These are phyloP conservation scores for Pelusios castaneus DNA, from an alignment of 2,113 vertebrate species.

Conservation along the genomic window DNA sequence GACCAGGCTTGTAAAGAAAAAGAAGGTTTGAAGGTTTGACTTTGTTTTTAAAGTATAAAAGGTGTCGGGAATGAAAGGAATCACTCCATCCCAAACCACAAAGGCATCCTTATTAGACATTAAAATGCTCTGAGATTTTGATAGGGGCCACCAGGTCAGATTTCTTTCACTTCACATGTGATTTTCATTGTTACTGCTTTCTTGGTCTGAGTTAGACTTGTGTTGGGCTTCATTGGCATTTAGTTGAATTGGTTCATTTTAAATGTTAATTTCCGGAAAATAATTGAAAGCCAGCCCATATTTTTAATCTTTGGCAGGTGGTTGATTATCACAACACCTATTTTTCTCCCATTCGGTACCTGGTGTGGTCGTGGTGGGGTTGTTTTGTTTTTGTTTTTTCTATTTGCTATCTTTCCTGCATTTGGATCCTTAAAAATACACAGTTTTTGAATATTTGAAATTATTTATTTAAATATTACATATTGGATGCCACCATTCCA, in stretches of 20 bases:
- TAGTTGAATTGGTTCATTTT: constrained; percentile 50
- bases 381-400: not conserved
- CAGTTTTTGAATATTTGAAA: constrained; percentile 39
- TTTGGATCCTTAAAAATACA: constrained; percentile 3
- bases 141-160: constrained; percentile 26
- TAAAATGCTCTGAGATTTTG: constrained; percentile 37
- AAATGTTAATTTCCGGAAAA: constrained; percentile 61
- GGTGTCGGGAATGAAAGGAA: constrained; percentile 50
- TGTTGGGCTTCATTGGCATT: constrained; percentile 40
- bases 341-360: not conserved
- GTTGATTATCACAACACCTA: constrained; percentile 10
- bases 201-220: constrained; percentile 52
- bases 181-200: constrained; percentile 56
- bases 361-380: too few species aligned
- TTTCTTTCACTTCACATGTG: constrained; percentile 7
- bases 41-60: not conserved
- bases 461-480: not conserved
- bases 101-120: constrained; percentile 17
- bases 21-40: not conserved
- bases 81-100: constrained; percentile 32
- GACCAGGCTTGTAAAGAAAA: not conserved
- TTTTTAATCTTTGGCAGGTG: constrained; percentile 58
- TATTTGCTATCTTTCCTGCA: constrained; percentile 3
- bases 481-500: not conserved
- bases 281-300: constrained; percentile 17